A percentile compares a stretch with the other conserved stretches of the same genome.
Evolutionary conservation across 2,888 invertebrate species (phyloP).

Genomic region (Thera britannica): DNA sequence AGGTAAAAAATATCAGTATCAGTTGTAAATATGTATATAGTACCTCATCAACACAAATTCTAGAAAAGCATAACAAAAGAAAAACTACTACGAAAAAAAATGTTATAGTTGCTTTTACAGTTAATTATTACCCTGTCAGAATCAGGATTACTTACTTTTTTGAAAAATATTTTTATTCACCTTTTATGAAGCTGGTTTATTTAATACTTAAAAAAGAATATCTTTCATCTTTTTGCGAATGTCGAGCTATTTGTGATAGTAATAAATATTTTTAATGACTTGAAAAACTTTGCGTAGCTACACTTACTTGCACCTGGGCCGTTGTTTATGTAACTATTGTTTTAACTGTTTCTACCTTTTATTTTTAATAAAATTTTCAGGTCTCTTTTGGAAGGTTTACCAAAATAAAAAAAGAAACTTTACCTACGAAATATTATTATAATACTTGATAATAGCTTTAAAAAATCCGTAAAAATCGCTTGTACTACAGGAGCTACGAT

Average conservation of each 20-base stretch:
- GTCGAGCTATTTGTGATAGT: constrained; percentile 35
- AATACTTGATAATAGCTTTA: too few species aligned
- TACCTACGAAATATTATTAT: too few species aligned
- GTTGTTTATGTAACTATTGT: constrained; percentile 34
- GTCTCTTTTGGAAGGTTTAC: neutral
- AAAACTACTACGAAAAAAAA: too few species aligned
- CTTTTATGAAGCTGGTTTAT: neutral
- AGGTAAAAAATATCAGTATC: too few species aligned
- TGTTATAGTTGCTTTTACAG: too few species aligned
- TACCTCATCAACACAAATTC: too few species aligned
- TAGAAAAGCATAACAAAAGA: too few species aligned
- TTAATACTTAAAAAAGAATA: constrained; percentile 6
- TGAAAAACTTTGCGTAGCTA: constrained; percentile 39
- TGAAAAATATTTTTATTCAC: neutral
- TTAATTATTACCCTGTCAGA: too few species aligned
- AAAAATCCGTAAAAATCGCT: too few species aligned
- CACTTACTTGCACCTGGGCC: constrained; percentile 41
- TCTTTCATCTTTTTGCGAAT: constrained; percentile 25
- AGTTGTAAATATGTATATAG: too few species aligned
- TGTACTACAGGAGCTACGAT: too few species aligned
- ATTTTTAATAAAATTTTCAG: neutral
- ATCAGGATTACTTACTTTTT: too few species aligned
- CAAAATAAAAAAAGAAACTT: neutral
- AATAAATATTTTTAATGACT: constrained; percentile 46
- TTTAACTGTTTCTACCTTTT: constrained; percentile 27